A percentile compares a stretch with the other conserved stretches of the same genome.
Evolutionary conservation across 2,113 vertebrate genomes (phyloP).

Genomic region (Stigmatopora argus): DNA sequence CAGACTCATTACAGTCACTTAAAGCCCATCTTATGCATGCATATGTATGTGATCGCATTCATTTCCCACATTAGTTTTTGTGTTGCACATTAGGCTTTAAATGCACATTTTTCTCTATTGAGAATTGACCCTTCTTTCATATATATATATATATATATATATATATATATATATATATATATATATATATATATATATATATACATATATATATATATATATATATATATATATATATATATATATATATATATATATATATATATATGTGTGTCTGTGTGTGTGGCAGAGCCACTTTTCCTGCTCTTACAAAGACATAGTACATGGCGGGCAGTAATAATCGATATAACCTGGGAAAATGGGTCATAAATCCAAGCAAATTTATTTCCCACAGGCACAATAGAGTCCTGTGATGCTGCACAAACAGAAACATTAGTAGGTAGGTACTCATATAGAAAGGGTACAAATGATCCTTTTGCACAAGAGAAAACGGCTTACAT

Average conservation of each 20-base stretch:
- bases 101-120: conserved; percentile 34
- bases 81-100: conserved; percentile 24
- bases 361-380: conserved; percentile 61
- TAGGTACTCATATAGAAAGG: conserved; percentile 14
- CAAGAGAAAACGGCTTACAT: conserved; percentile 15
- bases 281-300: conserved; percentile 40
- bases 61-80: conserved; percentile 24
- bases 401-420: conserved; percentile 25
- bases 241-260: too few species aligned
- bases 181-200: too few species aligned
- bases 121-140: conserved; percentile 45
- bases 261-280: too few species aligned
- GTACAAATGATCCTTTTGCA: conserved; percentile 11
- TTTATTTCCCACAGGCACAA: conserved; percentile 49
- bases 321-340: conserved; percentile 39
- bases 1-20: conserved; percentile 40
- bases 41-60: conserved; percentile 3
- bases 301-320: conserved; percentile 47
- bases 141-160: too few species aligned
- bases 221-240: too few species aligned
- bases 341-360: conserved; percentile 50
- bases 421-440: conserved; percentile 28
- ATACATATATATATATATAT: too few species aligned
- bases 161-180: too few species aligned
- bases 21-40: conserved; percentile 26